Evolutionary conservation across 2,113 vertebrate species (phyloP), one percentile per base, ranked within the genome.

Genomic region (Dissostichus mawsoni): DNA sequence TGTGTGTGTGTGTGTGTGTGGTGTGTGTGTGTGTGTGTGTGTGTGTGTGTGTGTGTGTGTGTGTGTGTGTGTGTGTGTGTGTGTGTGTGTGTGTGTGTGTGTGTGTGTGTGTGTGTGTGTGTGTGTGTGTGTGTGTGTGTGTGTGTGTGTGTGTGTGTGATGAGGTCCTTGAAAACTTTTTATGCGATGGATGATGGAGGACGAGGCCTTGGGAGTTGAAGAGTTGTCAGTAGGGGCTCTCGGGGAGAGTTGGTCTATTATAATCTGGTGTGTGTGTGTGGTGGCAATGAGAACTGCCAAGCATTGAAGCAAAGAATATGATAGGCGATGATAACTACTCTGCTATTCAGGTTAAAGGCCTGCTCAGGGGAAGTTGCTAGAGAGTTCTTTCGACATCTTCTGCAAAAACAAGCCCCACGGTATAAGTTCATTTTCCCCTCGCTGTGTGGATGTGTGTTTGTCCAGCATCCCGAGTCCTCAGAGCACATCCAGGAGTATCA

Each of bases 401-500:
- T 57, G 51, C 48, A 13, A 29, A 33, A 64, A 8, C 6, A 29
- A 9, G 2, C 2, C 2, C 41, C n/a, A 9, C 11, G 20, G 7
- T 47, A 29, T 17, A 41, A 6, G 41, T 63, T 36, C 33, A 3
- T 69, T 36, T 33, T 13, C 51, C 2, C 7, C 61, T 41, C 16
- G 33, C 11, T 47, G 20, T 59, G 44, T 56, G 55, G 23, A 14
- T 71, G 17, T 52, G 20, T 81, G 20, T 44, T 8, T 85, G 25
- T 51, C 18, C 57, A 92, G 91, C 58, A 33, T 14, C 51, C 29
- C 10, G 89, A 97, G 86, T 96, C 97, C 71, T 93, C 96, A 47
- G 98, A 98, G 69, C 96, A 99, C 70, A 96, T 98, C 86, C 97
- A 99, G 91, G 98, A 99, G 84, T 99, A 99, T 89, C 96, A 98